phyloP scores from a whole-genome alignment of 2,113 vertebrate genomes.

The Acrocephalus kingi region DNA sequence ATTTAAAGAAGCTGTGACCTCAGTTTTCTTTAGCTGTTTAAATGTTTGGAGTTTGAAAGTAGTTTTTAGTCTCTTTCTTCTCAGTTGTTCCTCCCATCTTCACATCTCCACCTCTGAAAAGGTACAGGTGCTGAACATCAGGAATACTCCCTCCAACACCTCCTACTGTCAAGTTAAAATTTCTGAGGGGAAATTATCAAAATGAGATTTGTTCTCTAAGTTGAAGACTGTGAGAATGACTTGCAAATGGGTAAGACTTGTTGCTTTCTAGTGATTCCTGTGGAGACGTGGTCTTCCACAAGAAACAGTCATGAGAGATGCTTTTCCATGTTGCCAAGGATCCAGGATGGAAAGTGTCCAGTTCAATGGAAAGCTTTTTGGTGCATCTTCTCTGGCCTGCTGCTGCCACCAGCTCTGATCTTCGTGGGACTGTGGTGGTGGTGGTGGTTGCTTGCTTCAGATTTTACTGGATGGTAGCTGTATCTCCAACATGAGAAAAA shows the following conservation, averaged over 20 bases:
- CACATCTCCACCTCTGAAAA: neutral
- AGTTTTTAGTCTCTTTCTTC: neutral
- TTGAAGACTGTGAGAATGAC: neutral
- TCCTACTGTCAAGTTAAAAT: neutral
- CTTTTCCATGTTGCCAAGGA: neutral
- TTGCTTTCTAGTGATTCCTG: neutral
- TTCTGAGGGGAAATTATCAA: neutral
- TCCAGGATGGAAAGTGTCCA: neutral
- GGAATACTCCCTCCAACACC: neutral
- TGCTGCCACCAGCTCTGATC: neutral
- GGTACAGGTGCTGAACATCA: neutral
- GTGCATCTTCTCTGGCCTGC: neutral
- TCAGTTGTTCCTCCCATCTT: neutral
- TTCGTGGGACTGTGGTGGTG: neutral
- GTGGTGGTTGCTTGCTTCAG: neutral
- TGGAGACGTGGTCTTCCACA: neutral
- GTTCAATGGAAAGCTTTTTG: neutral
- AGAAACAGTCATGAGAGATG: neutral
- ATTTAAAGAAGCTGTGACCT: neutral
- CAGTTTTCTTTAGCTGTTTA: neutral
- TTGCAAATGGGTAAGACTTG: neutral
- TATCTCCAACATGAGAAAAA: neutral
- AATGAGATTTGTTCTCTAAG: neutral
- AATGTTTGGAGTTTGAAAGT: neutral
- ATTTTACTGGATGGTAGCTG: neutral